Percentiles rank a stretch among this genome's conserved stretches.
Evolutionary conservation across 2,797 vertebrate genomes (phyloP).

Genomic region (Macrochelys suwanniensis): DNA sequence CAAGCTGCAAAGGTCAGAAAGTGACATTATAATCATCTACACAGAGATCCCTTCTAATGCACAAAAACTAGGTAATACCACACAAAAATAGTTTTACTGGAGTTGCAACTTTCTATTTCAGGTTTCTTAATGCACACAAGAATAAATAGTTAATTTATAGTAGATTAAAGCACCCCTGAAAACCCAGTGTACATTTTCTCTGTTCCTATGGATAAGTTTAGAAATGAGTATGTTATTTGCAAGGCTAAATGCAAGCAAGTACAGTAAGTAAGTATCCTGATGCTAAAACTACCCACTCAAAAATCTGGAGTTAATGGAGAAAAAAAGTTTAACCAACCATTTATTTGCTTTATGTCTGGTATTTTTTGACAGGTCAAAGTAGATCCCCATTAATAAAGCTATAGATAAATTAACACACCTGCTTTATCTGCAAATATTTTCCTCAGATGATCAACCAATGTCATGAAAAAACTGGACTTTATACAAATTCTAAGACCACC

Average conservation of each 20-base stretch:
- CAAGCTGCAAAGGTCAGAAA: conserved; percentile 98
- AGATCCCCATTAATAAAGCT: conserved; percentile 7
- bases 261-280: conserved; percentile 31
- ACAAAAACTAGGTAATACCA: conserved; percentile 95
- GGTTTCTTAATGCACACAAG: conserved; percentile 85
- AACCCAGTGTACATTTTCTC: conserved; percentile 63
- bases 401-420: background rate
- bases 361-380: conserved; percentile 32
- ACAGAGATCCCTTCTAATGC: conserved; percentile 96
- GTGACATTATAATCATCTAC: conserved; percentile 99
- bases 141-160: conserved; percentile 80
- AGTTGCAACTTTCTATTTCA: conserved; percentile 92
- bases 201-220: conserved; percentile 52
- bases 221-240: conserved; percentile 51
- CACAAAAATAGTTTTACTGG: conserved; percentile 90
- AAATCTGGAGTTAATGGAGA: conserved; percentile 34
- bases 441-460: conserved; percentile 11
- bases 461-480: conserved; percentile 46
- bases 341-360: background rate
- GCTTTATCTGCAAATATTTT: background rate
- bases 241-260: conserved; percentile 36
- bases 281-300: conserved; percentile 11
- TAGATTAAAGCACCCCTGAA: conserved; percentile 66
- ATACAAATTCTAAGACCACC: conserved; percentile 25
- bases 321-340: background rate